A percentile compares a stretch with the other conserved stretches of the same genome.
phyloP scores from a whole-genome alignment of 2,888 invertebrate species.

The Scelioninae gen. 1 region DNA sequence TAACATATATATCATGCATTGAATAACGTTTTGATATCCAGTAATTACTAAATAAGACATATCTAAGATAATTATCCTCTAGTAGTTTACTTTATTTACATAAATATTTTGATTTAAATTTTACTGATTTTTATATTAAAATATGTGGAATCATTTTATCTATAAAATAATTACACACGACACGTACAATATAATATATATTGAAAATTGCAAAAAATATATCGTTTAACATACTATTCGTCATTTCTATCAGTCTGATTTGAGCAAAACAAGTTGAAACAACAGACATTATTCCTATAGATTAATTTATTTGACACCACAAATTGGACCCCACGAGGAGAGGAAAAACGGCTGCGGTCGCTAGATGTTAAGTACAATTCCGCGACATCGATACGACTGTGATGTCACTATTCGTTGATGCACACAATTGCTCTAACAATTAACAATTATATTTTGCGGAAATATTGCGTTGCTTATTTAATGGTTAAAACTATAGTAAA shows the following conservation, averaged over 20 bases:
- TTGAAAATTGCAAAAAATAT: neutral
- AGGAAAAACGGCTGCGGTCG: conserved; percentile 35
- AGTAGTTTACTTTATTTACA: too few species aligned
- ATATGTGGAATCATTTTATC: too few species aligned
- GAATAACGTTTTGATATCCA: too few species aligned
- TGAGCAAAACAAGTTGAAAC: conserved; percentile 23
- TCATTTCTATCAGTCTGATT: neutral
- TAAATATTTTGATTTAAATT: too few species aligned
- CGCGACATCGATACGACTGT: conserved; percentile 39
- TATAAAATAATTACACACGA: too few species aligned
- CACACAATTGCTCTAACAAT: conserved; percentile 40
- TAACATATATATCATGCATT: too few species aligned
- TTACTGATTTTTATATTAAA: too few species aligned
- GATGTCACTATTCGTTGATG: conserved; percentile 57
- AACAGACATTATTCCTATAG: conserved; percentile 37
- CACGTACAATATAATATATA: too few species aligned
- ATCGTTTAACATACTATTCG: neutral
- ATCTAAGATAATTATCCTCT: too few species aligned
- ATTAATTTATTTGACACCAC: conserved; percentile 64
- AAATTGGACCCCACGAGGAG: conserved; percentile 67
- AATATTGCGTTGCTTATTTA: conserved; percentile 33
- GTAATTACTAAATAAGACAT: too few species aligned
- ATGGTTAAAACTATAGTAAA: neutral
- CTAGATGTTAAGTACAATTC: conserved; percentile 54
- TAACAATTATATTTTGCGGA: conserved; percentile 42